phyloP scores from a whole-genome alignment of 2,888 invertebrate genomes.

The Celastrina argiolus region DNA sequence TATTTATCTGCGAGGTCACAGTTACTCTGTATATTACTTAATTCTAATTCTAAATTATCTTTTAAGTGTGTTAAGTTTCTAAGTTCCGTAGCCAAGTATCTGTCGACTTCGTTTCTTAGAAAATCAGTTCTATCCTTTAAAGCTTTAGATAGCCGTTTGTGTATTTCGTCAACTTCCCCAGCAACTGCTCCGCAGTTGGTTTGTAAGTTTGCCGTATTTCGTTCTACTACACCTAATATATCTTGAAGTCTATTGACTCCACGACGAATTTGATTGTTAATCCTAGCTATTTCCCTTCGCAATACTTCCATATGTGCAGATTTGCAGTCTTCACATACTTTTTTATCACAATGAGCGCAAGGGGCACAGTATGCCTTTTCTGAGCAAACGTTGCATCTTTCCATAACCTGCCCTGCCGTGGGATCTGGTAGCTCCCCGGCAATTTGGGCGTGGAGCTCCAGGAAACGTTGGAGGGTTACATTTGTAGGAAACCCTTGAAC shows the following conservation, averaged over 20 bases:
- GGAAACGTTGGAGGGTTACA: constrained; percentile 95
- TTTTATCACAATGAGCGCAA: constrained; percentile 98
- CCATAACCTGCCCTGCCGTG: constrained; percentile 94
- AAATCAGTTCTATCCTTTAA: constrained; percentile 93
- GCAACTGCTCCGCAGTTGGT: constrained; percentile 93
- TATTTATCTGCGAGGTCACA: constrained; percentile 97
- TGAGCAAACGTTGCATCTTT: constrained; percentile 94
- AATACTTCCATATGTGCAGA: constrained; percentile 97
- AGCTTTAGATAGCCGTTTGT: constrained; percentile 90
- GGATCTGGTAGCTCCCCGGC: constrained; percentile 94
- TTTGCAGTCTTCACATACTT: constrained; percentile 97
- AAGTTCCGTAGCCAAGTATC: constrained; percentile 92
- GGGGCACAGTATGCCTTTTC: constrained; percentile 92
- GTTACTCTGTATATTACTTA: constrained; percentile 96
- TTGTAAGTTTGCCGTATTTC: constrained; percentile 91
- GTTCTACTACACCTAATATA: constrained; percentile 88
- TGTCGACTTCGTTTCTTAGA: constrained; percentile 92
- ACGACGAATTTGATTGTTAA: constrained; percentile 92
- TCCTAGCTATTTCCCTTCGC: constrained; percentile 91
- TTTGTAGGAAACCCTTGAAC: constrained; percentile 97
- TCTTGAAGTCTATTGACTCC: constrained; percentile 94
- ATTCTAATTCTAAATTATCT: constrained; percentile 95
- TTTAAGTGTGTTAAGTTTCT: constrained; percentile 91
- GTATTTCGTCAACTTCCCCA: constrained; percentile 96
- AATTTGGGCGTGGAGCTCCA: constrained; percentile 95